phyloP scores from a whole-genome alignment of 2,888 invertebrate genomes.

The Aphodius sticticus region DNA sequence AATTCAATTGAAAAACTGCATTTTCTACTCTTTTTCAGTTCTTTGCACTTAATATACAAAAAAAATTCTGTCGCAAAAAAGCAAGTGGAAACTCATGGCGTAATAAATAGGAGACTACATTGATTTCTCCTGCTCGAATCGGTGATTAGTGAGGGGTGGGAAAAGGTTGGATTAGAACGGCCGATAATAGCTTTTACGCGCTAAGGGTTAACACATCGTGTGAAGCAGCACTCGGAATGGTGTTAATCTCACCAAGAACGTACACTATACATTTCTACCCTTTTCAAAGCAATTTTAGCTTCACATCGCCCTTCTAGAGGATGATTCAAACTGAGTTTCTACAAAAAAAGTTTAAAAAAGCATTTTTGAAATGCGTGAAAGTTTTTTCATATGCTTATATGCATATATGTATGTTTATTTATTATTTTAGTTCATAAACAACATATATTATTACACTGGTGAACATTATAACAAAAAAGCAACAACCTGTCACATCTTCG shows the following conservation, averaged over 20 bases:
- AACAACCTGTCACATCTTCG: too few species aligned
- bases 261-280: not conserved
- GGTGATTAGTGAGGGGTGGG: not conserved
- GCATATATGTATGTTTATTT: too few species aligned
- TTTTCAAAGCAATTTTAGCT: not conserved
- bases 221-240: slow-evolving; percentile 58
- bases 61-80: not conserved
- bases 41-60: not conserved
- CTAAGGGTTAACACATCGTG: slow-evolving; percentile 59
- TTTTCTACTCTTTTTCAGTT: not conserved
- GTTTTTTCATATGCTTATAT: too few species aligned
- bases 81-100: not conserved
- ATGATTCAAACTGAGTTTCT: too few species aligned
- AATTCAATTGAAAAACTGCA: not conserved
- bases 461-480: too few species aligned
- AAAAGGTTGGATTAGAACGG: slow-evolving; percentile 19
- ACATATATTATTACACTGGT: too few species aligned
- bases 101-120: not conserved
- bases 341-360: too few species aligned
- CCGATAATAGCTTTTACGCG: slow-evolving; percentile 54
- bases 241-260: slow-evolving; percentile 52
- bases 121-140: not conserved
- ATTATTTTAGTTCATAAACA: too few species aligned
- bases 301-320: too few species aligned
- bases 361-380: too few species aligned